These are phyloP conservation scores for Palaemon carinicauda DNA, from an alignment of 1,140 invertebrate genomes.

Conservation along the genomic window DNA sequence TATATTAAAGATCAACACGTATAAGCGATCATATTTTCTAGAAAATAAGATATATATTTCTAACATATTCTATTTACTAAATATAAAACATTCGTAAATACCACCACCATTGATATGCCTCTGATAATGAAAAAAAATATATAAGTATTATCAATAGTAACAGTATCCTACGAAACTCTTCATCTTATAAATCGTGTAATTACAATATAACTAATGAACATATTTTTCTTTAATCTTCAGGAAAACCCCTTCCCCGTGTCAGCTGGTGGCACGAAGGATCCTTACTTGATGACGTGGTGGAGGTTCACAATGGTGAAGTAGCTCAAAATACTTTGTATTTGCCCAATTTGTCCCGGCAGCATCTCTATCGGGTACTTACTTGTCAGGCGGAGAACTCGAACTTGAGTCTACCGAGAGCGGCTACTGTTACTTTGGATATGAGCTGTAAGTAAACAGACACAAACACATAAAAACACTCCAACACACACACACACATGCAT, in stretches of 20 bases:
- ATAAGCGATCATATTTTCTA: too few relatives aligned
- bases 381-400: conserved; percentile 63
- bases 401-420: conserved; percentile 51
- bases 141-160: too few relatives aligned
- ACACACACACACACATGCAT: too few relatives aligned
- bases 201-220: neutral
- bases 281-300: conserved; percentile 24
- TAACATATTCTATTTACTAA: too few relatives aligned
- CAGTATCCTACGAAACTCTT: neutral
- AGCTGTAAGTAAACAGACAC: conserved; percentile 53
- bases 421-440: conserved; percentile 39
- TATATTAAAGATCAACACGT: too few relatives aligned
- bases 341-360: conserved; percentile 57
- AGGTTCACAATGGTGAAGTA: neutral
- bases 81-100: too few relatives aligned
- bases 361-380: conserved; percentile 60
- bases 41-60: too few relatives aligned
- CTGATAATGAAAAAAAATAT: too few relatives aligned
- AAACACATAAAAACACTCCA: too few relatives aligned
- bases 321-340: conserved; percentile 55
- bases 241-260: conserved; percentile 29
- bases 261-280: conserved; percentile 35
- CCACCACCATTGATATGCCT: too few relatives aligned
- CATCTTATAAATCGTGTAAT: neutral
- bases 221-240: neutral